Conservation (phyloP, 2,888 invertebrate species). For the Andrena minutula region DNA sequence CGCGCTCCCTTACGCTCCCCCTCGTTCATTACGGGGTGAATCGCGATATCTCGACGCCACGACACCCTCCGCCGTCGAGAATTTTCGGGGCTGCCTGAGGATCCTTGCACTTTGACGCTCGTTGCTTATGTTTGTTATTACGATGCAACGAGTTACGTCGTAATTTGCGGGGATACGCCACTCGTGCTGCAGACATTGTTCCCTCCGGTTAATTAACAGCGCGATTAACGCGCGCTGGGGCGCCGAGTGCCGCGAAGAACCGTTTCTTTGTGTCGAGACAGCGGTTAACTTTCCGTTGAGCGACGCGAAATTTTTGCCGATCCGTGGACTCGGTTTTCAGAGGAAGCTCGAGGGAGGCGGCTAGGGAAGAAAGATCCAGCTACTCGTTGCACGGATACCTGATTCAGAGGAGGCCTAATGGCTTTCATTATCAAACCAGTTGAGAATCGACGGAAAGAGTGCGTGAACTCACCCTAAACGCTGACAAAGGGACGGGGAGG, state of each 20-base stretch:
- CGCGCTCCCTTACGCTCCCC: conserved; percentile 49
- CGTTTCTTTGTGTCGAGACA: background rate
- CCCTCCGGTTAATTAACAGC: conserved; percentile 46
- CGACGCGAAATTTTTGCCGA: too few relatives aligned
- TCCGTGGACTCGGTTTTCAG: too few relatives aligned
- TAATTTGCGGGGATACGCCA: conserved; percentile 46
- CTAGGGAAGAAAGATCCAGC: background rate
- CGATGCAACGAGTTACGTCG: conserved; percentile 42
- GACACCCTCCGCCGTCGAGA: conserved; percentile 63
- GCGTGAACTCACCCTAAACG: conserved; percentile 53
- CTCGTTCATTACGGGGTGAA: conserved; percentile 72
- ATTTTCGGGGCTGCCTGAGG: conserved; percentile 38
- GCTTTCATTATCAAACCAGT: conserved; percentile 69
- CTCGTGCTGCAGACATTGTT: conserved; percentile 35
- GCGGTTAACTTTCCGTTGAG: background rate
- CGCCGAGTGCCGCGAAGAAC: conserved; percentile 5
- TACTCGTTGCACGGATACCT: background rate
- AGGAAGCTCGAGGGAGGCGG: background rate
- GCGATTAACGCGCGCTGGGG: conserved; percentile 23
- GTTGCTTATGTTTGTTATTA: conserved; percentile 50
- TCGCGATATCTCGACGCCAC: conserved; percentile 73
- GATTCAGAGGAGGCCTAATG: conserved; percentile 39
- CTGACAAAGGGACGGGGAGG: background rate
- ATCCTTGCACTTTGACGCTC: conserved; percentile 53
- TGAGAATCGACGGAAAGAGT: conserved; percentile 39